Base-by-base conservation (phyloP, 37 sponge, comb jelly and placozoan species). In the Cladorhizidae sp. region DNA sequence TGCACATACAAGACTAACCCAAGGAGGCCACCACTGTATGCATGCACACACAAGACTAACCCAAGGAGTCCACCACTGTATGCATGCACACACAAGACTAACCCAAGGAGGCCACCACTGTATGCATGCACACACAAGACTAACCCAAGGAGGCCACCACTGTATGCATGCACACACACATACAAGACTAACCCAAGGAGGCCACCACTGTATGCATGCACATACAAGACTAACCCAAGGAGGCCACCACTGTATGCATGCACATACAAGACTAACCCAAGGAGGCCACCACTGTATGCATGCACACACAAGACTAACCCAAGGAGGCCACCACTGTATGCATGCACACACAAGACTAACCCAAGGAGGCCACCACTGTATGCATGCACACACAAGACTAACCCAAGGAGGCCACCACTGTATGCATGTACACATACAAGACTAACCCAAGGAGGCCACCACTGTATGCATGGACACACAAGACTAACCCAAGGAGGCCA, bases 141-240 rank as follows among this genome's bases (percentile, higher is more conserved):
- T n/a, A n/a, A n/a, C n/a, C n/a, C n/a, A n/a, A n/a, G n/a, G n/a
- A n/a, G n/a, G n/a, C n/a, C n/a, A n/a, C n/a, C n/a, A n/a, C n/a
- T 62, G 65, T 62, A 42, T 77, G 75, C 43, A 32, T 39, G 63
- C 43, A 32, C 43, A 54, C 17, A 32, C n/a, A n/a, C n/a, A n/a
- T n/a, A n/a, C n/a, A n/a, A n/a, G n/a, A n/a, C 0, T 94, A 97
- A 77, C 98, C 98, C 23, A 80, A 83, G 42, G 89, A 84, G 40
- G 79, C 85, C 26, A 89, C 85, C 39, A 54, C 57, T 23, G 85
- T 84, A 72, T 29, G 73, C 22, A 76, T 9, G 38, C 7, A 45
- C 9, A 37, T 79, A 11, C n/a, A n/a, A n/a, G n/a, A n/a, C n/a
- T n/a, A n/a, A n/a, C n/a, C n/a, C n/a, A n/a, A n/a, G n/a, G n/a